Base-by-base conservation (phyloP, 2,888 invertebrate genomes). In the Thalpophila matura region DNA sequence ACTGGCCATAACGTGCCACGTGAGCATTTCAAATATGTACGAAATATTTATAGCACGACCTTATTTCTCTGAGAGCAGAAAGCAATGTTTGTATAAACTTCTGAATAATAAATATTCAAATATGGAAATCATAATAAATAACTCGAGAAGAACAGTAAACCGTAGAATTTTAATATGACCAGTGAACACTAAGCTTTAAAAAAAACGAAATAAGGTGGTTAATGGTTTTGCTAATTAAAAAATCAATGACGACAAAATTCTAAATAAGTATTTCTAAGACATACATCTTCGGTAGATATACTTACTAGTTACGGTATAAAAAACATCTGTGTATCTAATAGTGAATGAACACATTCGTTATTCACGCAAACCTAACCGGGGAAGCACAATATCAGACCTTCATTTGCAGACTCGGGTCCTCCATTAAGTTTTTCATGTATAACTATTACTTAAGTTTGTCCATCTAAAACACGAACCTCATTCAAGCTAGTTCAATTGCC, bases 1-100 rank as follows among this genome's bases (percentile, higher is more conserved):
- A 57, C 58, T 47, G 46, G 46, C 40, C 58, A 29, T 58, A 33
- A 49, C 43, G 31, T 26, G 12, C 10, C 16, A 49, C 69, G 56
- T 73, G 74, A 53, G 60, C 61, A 24, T 67, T 49, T 74, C 53
- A 67, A 73, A 67, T 45, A 71, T 74, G 56, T 61, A 71, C 49
- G 46, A 43, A 47, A 58, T 62, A 40, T 68, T 72, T 55, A 53
- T 43, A 51, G 14, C 54, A 38, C 55, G 74, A 55, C 72, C 72
- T 72, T 68, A 58, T 69, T 72, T 62, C 43, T 51, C 54, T 49
- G 45, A 49, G 46, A 72, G 47, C 56, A 57, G 47, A 57, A 57
- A 69, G 69, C 53, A 58, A 55, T 62, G 37, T 37, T 56, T 54
- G 27, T 38, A 49, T 56, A 55, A 62, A 74, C 51, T 58, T 55